Percentiles rank a stretch among this genome's conserved stretches.
These are phyloP conservation scores for Vulpes ferrilata DNA, from an alignment of 2,113 vertebrate species.

Conservation along the genomic window DNA sequence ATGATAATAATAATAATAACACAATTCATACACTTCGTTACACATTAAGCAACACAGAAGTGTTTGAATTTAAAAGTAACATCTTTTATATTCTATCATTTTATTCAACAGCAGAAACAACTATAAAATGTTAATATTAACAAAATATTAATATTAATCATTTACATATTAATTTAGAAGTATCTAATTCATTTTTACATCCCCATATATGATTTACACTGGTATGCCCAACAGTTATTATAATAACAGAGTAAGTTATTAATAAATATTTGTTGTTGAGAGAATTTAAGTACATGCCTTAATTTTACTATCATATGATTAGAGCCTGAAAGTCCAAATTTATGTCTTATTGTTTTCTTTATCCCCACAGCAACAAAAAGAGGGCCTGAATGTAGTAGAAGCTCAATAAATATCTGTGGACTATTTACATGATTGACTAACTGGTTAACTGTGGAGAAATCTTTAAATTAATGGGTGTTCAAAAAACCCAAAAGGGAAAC, in stretches of 20 bases:
- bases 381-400: neutral
- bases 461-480: neutral
- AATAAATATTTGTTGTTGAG: neutral
- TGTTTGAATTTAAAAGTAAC: neutral
- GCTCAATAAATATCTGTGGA: neutral
- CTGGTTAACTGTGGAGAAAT: neutral
- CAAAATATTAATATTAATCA: slow-evolving; percentile 10
- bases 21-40: neutral
- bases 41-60: neutral
- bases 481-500: slow-evolving; percentile 4
- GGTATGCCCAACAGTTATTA: neutral
- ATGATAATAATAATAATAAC: neutral
- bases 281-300: neutral
- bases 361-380: neutral
- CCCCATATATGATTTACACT: neutral
- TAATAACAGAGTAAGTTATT: neutral
- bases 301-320: neutral
- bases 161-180: neutral
- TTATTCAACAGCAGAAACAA: neutral
- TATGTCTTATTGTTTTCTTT: neutral
- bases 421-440: neutral
- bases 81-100: neutral
- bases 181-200: neutral
- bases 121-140: slow-evolving; percentile 36
- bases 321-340: neutral